Evolutionary conservation across 2,888 invertebrate species (phyloP).

Genomic region (Eupithecia inturbata): DNA sequence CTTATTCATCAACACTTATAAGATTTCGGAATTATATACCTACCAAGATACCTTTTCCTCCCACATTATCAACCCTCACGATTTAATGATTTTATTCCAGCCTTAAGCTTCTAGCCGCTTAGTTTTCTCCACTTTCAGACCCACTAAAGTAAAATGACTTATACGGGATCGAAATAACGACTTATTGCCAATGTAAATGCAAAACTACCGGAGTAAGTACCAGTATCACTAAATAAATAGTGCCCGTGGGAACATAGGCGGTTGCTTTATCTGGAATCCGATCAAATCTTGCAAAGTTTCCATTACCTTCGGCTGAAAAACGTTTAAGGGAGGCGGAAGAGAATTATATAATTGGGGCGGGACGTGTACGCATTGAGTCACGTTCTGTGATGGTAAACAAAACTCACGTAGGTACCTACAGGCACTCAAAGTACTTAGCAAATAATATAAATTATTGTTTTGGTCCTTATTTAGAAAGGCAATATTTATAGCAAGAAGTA

Average conservation of each 20-base stretch:
- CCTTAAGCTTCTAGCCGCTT: background rate
- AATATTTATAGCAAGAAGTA: background rate
- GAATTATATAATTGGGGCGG: constrained; percentile 46
- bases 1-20: background rate
- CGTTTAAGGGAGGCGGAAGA: constrained; percentile 46
- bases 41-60: background rate
- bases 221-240: constrained; percentile 46
- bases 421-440: constrained; percentile 5
- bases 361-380: constrained; percentile 46
- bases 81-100: background rate
- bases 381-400: constrained; percentile 48
- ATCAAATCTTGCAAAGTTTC: constrained; percentile 49
- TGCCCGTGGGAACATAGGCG: constrained; percentile 43
- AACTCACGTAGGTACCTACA: constrained; percentile 20
- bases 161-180: constrained; percentile 11
- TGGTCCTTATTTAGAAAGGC: constrained; percentile 4
- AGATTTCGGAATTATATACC: background rate
- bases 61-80: background rate
- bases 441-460: constrained; percentile 6
- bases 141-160: constrained; percentile 13
- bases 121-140: constrained; percentile 4
- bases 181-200: constrained; percentile 29
- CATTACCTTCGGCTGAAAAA: constrained; percentile 48
- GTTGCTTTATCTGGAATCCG: constrained; percentile 46
- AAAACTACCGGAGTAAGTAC: constrained; percentile 39